These are phyloP conservation scores for Tetrapedia diversipes DNA, from an alignment of 2,888 invertebrate genomes.

Conservation along the genomic window DNA sequence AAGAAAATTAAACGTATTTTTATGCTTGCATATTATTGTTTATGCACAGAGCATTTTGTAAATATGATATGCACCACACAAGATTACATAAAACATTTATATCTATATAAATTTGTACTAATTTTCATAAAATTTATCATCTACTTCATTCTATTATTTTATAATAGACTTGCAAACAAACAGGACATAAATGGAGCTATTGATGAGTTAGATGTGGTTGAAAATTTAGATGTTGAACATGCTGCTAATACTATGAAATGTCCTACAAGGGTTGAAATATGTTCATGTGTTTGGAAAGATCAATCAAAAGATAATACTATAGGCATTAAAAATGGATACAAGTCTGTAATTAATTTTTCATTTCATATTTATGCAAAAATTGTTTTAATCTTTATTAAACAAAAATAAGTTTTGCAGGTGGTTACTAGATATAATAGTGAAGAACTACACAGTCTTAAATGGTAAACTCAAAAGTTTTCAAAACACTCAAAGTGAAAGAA, in stretches of 20 bases:
- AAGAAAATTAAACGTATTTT: slow-evolving; percentile 77
- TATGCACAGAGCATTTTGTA: slow-evolving; percentile 37
- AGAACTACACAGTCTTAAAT: slow-evolving; percentile 75
- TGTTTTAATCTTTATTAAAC: not conserved
- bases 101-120: not conserved
- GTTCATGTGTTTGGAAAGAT: slow-evolving; percentile 82
- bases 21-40: slow-evolving; percentile 47
- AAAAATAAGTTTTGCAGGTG: slow-evolving; percentile 70
- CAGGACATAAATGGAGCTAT: slow-evolving; percentile 91
- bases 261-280: slow-evolving; percentile 92
- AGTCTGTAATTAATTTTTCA: slow-evolving; percentile 67
- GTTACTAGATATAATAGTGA: slow-evolving; percentile 77
- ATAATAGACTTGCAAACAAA: slow-evolving; percentile 90
- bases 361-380: not conserved
- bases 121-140: not conserved
- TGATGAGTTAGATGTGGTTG: slow-evolving; percentile 93
- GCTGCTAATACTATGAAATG: slow-evolving; percentile 90
- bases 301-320: slow-evolving; percentile 65
- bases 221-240: slow-evolving; percentile 89
- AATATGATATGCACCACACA: slow-evolving; percentile 22
- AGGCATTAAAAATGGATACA: slow-evolving; percentile 79
- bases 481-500: slow-evolving; percentile 48
- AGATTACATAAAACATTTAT: slow-evolving; percentile 14
- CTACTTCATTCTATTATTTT: slow-evolving; percentile 5
- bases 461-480: slow-evolving; percentile 73